Evolutionary conservation across 2,113 vertebrate genomes (phyloP).

Genomic region (Nothobranchius furzeri): DNA sequence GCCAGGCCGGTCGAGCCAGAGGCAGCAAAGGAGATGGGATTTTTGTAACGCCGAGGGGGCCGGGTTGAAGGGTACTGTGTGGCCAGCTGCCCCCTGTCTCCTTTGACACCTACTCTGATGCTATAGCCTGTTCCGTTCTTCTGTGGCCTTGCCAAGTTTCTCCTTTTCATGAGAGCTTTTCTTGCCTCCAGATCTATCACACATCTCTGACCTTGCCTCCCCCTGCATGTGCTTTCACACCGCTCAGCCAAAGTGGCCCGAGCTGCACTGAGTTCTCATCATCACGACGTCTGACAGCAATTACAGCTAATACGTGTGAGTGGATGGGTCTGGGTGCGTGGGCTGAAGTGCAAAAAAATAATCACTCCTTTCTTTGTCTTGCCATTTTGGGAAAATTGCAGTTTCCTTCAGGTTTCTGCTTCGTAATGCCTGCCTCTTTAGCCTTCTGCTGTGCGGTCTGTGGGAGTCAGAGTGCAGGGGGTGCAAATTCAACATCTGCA

Average conservation of each 20-base stretch:
- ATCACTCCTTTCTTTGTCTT: slow-evolving; percentile 35
- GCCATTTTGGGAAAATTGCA: slow-evolving; percentile 38
- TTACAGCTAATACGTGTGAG: slow-evolving; percentile 43
- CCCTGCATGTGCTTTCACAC: slow-evolving; percentile 14
- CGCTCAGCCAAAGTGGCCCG: slow-evolving; percentile 20
- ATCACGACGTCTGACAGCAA: slow-evolving; percentile 40
- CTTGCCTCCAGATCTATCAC: slow-evolving; percentile 31
- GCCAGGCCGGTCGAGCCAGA: slow-evolving; percentile 58
- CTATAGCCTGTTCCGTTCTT: slow-evolving; percentile 19
- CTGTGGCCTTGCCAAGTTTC: slow-evolving; percentile 38
- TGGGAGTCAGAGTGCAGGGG: slow-evolving; percentile 16
- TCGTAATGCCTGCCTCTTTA: slow-evolving; percentile 46
- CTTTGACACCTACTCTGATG: slow-evolving; percentile 16
- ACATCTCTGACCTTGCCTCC: slow-evolving; percentile 28
- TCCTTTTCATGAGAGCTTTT: slow-evolving; percentile 20
- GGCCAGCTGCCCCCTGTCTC: slow-evolving; percentile 58
- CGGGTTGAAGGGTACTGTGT: slow-evolving; percentile 52
- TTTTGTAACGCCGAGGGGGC: slow-evolving; percentile 53
- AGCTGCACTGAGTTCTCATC: slow-evolving; percentile 36
- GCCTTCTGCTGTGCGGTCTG: slow-evolving; percentile 38
- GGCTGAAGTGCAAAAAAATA: slow-evolving; percentile 28
- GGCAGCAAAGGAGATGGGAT: slow-evolving; percentile 67
- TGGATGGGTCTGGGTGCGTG: slow-evolving; percentile 24
- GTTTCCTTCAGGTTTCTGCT: slow-evolving; percentile 29
- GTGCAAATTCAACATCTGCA: slow-evolving; percentile 58